Evolutionary conservation across 2,113 vertebrate species (phyloP).

Genomic region (Scalopus aquaticus): DNA sequence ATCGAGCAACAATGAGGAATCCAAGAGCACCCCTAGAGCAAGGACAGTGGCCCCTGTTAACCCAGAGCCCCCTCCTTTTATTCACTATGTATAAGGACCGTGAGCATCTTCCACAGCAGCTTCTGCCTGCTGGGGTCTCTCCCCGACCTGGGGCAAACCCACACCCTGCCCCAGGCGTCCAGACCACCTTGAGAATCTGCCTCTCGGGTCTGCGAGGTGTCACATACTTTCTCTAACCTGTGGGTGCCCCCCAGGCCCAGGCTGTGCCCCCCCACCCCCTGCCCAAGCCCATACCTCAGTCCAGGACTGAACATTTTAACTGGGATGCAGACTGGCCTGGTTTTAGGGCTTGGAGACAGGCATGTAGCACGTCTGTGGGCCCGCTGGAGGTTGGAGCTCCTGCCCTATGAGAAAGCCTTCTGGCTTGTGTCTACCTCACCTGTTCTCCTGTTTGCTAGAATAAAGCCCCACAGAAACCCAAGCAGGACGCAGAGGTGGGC

Average conservation of each 20-base stretch:
- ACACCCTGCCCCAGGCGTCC: accelerated
- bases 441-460: neutral
- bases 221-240: neutral
- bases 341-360: neutral
- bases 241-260: neutral
- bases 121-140: neutral
- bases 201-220: neutral
- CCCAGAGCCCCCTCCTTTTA: neutral
- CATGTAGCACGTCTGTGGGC: too few species aligned
- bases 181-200: neutral
- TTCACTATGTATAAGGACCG: neutral
- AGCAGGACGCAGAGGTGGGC: neutral
- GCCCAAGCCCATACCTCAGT: neutral
- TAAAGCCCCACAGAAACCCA: neutral
- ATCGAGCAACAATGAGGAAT: neutral
- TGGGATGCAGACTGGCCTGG: neutral
- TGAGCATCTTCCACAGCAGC: neutral
- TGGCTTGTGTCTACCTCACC: neutral
- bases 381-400: too few species aligned
- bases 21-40: neutral
- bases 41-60: too few species aligned
- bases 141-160: neutral
- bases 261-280: too few species aligned
- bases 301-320: too few species aligned
- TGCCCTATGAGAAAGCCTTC: neutral